phyloP scores from a whole-genome alignment of 2,113 vertebrate species.

The Formicarius rufipectus region DNA sequence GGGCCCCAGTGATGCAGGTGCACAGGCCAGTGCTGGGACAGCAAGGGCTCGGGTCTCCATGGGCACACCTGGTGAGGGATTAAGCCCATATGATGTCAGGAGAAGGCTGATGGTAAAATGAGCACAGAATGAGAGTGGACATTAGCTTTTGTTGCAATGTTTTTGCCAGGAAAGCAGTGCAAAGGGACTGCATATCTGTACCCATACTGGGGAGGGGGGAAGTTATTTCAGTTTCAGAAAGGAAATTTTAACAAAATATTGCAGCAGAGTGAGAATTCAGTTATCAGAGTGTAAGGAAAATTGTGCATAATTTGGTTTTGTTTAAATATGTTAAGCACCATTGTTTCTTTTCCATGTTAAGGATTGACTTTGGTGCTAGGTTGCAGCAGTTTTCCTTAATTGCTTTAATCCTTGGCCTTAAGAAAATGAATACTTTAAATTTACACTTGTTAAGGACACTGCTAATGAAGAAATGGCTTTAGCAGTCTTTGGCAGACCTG shows the following conservation, averaged over 20 bases:
- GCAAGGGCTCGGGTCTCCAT: neutral
- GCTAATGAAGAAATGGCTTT: conserved; percentile 61
- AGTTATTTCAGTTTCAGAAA: neutral
- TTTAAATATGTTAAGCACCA: conserved; percentile 30
- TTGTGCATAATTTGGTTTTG: conserved; percentile 38
- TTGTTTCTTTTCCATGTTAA: conserved; percentile 36
- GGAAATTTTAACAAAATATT: neutral
- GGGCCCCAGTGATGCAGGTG: neutral
- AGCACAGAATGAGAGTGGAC: neutral
- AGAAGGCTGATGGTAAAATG: neutral
- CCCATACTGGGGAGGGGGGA: neutral
- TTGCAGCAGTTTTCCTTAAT: conserved; percentile 33
- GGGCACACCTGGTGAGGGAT: neutral
- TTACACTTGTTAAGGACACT: conserved; percentile 61
- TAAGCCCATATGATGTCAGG: rapidly evolving
- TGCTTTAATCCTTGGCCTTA: conserved; percentile 52
- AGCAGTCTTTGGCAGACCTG: conserved; percentile 48
- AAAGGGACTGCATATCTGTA: neutral
- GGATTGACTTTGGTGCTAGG: conserved; percentile 29
- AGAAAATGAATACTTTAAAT: conserved; percentile 67
- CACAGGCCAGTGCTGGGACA: neutral
- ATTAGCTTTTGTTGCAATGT: neutral
- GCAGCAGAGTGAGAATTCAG: neutral
- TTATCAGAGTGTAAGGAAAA: neutral
- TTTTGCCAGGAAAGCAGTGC: neutral